Base-by-base conservation (phyloP, 2,797 vertebrate species). In the Loriculus beryllinus region DNA sequence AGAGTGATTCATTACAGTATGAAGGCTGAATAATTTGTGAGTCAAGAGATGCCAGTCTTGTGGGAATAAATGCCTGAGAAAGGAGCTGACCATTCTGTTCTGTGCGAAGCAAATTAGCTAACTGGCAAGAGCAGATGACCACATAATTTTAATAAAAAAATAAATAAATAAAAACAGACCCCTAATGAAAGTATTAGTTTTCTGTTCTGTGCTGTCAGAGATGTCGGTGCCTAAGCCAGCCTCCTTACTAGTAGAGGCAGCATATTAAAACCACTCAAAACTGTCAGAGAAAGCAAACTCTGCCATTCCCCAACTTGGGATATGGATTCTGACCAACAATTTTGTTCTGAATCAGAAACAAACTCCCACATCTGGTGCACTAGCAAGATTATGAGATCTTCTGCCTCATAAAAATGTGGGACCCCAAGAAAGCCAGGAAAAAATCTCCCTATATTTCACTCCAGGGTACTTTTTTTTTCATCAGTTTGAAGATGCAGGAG, bases 271-370 rank as follows among this genome's bases (percentile, higher is more conserved):
- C 92, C 69, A 93, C 57, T 86, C 77, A 92, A 77, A 84, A 84
- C 70, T 71, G 94, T 93, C 94, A 97, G 71, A 93, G 85, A 97
- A 97, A 95, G 69, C 45, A 96, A 97, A 95, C 56, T 9, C 63
- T 91, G 81, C 72, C 88, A 88, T 97, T 97, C 97, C 94, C 92
- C 87, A 96, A 51, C 48, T 94, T 92, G 77, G 88, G 84, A 95
- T 96, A 90, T 97, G 97, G 95, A 97, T 40, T 83, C 78, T 86
- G 65, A 91, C 92, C 97, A 97, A 68, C 9, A 17, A 95, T 96
- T 97, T 97, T 96, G 95, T 83, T 97, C 91, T 95, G 96, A 97
- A 95, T 97, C 96, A 97, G 86, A 89, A 95, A 86, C 92, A 97
- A 97, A 93, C 68, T 96, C 65, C 69, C 92, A 95, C 95, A 97